phyloP scores from a whole-genome alignment of 2,888 invertebrate genomes.

The Acheta domesticus region DNA sequence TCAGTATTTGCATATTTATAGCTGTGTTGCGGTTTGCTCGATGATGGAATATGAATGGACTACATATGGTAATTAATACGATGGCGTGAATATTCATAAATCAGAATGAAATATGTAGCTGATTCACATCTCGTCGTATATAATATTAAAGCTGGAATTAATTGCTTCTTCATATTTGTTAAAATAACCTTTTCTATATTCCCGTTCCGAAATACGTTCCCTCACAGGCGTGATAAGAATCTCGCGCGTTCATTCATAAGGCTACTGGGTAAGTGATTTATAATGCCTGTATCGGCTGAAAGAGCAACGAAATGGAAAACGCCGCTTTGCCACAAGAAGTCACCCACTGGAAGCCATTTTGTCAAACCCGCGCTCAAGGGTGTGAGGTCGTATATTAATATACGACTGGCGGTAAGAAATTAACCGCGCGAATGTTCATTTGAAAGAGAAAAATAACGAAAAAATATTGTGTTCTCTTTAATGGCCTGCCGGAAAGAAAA shows the following conservation, averaged over 20 bases:
- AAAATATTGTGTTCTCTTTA: no score
- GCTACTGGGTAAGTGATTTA: not conserved
- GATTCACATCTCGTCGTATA: slow-evolving; percentile 1
- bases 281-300: not conserved
- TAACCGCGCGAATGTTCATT: not conserved
- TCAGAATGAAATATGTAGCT: slow-evolving; percentile 18
- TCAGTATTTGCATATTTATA: slow-evolving; percentile 11
- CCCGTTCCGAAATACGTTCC: slow-evolving; percentile 6
- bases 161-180: slow-evolving; percentile 7
- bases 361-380: not conserved
- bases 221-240: not conserved
- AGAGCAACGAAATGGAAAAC: not conserved
- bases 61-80: slow-evolving; percentile 18
- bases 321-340: not conserved
- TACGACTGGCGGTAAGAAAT: not conserved
- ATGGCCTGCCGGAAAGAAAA: no score
- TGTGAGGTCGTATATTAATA: not conserved
- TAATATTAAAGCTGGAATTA: slow-evolving; percentile 18
- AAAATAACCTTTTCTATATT: not conserved
- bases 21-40: slow-evolving; percentile 1
- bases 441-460: no score
- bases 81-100: slow-evolving; percentile 18
- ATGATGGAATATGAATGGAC: slow-evolving; percentile 3
- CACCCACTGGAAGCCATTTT: not conserved
- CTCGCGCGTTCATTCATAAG: not conserved